A percentile compares a stretch with the other conserved stretches of the same genome.
Conservation (phyloP, 1,140 invertebrate species). For the Phenacoccus solenopsis region DNA sequence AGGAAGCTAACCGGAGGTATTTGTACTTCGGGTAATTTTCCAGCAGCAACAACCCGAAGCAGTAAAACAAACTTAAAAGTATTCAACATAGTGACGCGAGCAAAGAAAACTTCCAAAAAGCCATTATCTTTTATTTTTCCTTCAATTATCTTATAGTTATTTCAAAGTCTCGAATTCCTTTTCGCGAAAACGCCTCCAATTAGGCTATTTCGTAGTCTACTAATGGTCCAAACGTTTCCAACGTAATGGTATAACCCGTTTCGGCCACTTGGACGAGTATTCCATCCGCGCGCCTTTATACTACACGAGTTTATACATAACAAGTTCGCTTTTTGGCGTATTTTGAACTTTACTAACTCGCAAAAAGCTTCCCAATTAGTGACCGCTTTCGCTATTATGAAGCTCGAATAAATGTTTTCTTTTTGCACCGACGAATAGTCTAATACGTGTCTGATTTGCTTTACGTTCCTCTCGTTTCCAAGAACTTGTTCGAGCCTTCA, state of each 20-base stretch:
- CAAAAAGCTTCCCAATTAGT: background rate
- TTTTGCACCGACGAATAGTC: too few species aligned
- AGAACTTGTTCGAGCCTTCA: too few species aligned
- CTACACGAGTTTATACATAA: too few species aligned
- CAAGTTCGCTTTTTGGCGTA: background rate
- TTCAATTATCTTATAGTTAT: constrained; percentile 3
- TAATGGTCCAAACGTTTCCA: background rate
- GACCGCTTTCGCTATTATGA: background rate
- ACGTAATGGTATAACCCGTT: background rate
- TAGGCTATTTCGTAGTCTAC: background rate
- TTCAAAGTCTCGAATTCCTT: background rate
- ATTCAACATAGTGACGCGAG: background rate
- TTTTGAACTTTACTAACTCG: background rate
- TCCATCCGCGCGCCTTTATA: too few species aligned
- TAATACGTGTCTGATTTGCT: too few species aligned
- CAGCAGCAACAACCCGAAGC: background rate
- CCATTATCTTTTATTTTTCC: background rate
- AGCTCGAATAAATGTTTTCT: background rate
- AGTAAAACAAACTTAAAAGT: background rate
- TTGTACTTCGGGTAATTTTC: background rate
- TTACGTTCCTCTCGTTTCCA: too few species aligned
- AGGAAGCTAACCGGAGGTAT: too few species aligned
- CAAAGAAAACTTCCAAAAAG: background rate
- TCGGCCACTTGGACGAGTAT: background rate
- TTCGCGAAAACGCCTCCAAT: background rate